Evolutionary conservation across 1,140 invertebrate species (phyloP).

Genomic region (Thaumetopoea pityocampa): DNA sequence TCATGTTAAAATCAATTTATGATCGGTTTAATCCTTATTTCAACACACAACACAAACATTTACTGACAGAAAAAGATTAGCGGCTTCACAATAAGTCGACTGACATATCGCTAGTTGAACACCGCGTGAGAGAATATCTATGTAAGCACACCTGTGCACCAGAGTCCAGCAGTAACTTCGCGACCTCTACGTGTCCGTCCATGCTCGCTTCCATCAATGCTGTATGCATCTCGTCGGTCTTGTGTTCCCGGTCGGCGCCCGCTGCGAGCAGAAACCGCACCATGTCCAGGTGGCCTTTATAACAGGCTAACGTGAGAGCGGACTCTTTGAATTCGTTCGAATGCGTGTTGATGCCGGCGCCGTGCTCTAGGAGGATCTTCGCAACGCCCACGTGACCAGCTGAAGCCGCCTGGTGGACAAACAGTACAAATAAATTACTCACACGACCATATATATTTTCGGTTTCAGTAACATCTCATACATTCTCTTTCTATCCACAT

Average conservation of each 20-base stretch:
- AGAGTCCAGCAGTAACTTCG: slow-evolving; percentile 93
- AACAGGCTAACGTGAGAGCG: slow-evolving; percentile 96
- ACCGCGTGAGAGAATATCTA: no score
- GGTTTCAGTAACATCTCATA: no score
- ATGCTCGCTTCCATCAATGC: slow-evolving; percentile 99
- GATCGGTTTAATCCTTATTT: no score
- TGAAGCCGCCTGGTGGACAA: slow-evolving; percentile 84
- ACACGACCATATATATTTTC: no score
- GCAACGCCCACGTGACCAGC: slow-evolving; percentile 97
- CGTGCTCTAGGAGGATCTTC: slow-evolving; percentile 92
- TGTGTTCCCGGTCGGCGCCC: slow-evolving; percentile 97
- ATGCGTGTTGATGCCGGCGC: slow-evolving; percentile 98
- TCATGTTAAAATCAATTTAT: no score
- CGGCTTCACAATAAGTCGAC: no score
- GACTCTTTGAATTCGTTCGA: slow-evolving; percentile 99
- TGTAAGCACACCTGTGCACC: slow-evolving; percentile 87
- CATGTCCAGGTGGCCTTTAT: slow-evolving; percentile 98
- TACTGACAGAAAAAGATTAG: no score
- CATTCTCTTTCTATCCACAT: no score
- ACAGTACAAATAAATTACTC: no score
- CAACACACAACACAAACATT: no score
- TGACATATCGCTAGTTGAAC: no score
- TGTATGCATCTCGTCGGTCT: slow-evolving; percentile 99
- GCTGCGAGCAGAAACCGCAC: slow-evolving; percentile 96
- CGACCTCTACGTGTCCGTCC: slow-evolving; percentile 99